Base-by-base conservation (phyloP, 2,888 invertebrate species). In the Tricholauxania praeusta region DNA sequence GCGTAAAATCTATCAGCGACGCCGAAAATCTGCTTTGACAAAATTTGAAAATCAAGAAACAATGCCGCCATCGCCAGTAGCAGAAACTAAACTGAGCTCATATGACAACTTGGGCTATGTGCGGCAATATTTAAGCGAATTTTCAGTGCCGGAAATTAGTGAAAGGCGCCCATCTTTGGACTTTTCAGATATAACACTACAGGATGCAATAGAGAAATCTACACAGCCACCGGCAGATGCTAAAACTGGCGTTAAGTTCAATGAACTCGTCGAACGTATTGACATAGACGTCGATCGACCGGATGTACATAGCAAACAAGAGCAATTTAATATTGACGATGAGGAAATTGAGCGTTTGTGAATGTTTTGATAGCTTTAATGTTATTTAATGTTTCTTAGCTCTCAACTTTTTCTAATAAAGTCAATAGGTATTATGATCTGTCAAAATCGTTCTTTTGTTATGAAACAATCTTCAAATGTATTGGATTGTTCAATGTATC, bases 221-320 rank as follows among this genome's bases (percentile, higher is more conserved):
- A 15, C 17, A 12, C 19, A 63, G 19, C 14, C 28, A 8, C 14
- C 51, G 57, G 22, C 28, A 19, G 49, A 65, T 39, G 65, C 68
- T 15, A 72, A 53, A 14, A 62, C 49, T n/a, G 71, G 70, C 1
- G 90, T 90, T 10, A 90, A 89, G 1, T 90, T 90, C 77, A 90
- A 90, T 81, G 89, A 90, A 80, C 88, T 89, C 51, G 90, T 90
- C 48, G 89, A 90, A 71, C 88, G 89, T 75, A 87, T 90, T 14
- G 89, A 89, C 80, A 88, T 89, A 73, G 84, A 82, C 6, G 75
- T 69, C n/a, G 73, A 70, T 64, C 65, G 64, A 64, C 59, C 19
- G n/a, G 12, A 60, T 52, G 7, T 39, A 39, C 39, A 10, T 7
- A 39, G 39, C 10, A 39, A 39, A 10, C 39, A 39, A 39, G 39